Evolutionary conservation across 2,113 vertebrate species (phyloP).

Genomic region (Himantopus leucocephalus): DNA sequence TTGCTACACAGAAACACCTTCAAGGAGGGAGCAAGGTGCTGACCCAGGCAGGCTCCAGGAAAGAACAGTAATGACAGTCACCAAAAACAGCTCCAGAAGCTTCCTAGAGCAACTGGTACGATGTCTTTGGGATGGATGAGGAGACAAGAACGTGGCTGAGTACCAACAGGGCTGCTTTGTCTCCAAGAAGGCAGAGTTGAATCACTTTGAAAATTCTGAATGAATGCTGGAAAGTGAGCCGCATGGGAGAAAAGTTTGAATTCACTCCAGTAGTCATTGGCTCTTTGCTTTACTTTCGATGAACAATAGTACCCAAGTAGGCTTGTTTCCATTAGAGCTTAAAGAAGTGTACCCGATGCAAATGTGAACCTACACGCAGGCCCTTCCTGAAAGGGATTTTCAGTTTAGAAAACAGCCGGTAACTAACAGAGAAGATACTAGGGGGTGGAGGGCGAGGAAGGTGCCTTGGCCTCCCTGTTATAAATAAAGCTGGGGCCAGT

Average conservation of each 20-base stretch:
- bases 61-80: neutral
- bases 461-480: neutral
- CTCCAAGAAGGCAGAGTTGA: neutral
- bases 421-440: neutral
- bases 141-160: fast-evolving
- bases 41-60: neutral
- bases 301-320: neutral
- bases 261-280: neutral
- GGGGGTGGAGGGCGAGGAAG: neutral
- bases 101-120: neutral
- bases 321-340: neutral
- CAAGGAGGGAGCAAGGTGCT: neutral
- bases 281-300: neutral
- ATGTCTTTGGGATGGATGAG: neutral
- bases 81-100: neutral
- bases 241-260: neutral
- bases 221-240: neutral
- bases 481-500: neutral
- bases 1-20: neutral
- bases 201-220: neutral
- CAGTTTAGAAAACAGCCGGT: neutral
- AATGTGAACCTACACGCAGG: neutral
- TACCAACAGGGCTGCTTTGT: neutral
- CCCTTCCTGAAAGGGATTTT: neutral
- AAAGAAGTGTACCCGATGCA: neutral